A percentile compares a stretch with the other conserved stretches of the same genome.
These are phyloP conservation scores for Lagopus muta DNA, from an alignment of 2,113 vertebrate genomes.

Conservation along the genomic window DNA sequence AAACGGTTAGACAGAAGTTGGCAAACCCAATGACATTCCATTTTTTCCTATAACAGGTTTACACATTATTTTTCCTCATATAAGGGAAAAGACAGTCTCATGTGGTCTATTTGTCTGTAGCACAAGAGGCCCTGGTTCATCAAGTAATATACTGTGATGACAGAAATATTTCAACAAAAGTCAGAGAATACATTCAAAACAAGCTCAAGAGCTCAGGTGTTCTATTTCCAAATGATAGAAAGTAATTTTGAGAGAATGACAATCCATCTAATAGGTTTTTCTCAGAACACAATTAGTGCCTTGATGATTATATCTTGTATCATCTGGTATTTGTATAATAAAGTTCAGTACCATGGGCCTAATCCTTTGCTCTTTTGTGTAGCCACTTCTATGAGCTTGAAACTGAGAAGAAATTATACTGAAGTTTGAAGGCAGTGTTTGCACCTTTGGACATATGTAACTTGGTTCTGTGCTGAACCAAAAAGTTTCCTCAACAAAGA, in stretches of 20 bases:
- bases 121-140: not conserved
- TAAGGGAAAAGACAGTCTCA: not conserved
- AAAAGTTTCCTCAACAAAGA: not conserved
- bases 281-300: slow-evolving; percentile 1
- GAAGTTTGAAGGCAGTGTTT: not conserved
- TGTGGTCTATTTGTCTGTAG: not conserved
- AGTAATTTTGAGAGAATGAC: not conserved
- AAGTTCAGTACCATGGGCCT: not conserved
- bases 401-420: not conserved
- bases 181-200: not conserved
- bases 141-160: not conserved
- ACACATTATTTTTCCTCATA: not conserved
- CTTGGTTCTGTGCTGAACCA: not conserved
- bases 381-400: not conserved
- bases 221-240: not conserved
- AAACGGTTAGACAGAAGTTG: not conserved
- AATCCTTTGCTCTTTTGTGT: not conserved
- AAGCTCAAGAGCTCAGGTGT: not conserved
- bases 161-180: not conserved
- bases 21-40: not conserved
- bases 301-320: not conserved
- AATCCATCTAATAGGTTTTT: not conserved
- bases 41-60: not conserved
- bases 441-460: not conserved
- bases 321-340: not conserved